Evolutionary conservation across 2,113 vertebrate species (phyloP), one percentile per base, ranked within the genome.

Genomic region (Centrocercus urophasianus): DNA sequence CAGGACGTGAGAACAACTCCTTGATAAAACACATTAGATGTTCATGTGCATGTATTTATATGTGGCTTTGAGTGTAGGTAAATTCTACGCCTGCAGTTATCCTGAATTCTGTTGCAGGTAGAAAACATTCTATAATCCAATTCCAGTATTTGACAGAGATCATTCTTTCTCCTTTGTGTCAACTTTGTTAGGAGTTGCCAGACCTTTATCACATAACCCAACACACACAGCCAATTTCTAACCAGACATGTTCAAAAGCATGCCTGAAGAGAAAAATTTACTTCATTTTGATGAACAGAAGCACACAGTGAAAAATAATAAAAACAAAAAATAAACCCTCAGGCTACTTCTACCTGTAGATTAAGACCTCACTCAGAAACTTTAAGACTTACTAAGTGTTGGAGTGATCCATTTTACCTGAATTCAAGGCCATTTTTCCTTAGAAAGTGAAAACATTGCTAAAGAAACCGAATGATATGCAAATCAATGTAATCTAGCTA

Each of bases 401-500:
- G 45, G 45, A 47, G 45, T 47, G 45, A 47, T 47, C 45, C 45
- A 47, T 47, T 47, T 83, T 85, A 12, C 24, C 56, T 75, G 30
- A 76, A 91, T 75, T 69, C 61, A 60, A 64, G 27, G 67, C 6
- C 13, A 57, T 89, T 89, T 85, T 57, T 65, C 19, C 85, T 87
- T 54, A 54, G 52, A 70, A 83, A 83, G 32, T 7, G 4, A 92
- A 77, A 32, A 43, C 11, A 54, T 15, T 76, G 45, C 48, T 63
- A 80, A 69, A 83, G 59, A 89, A 88, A 59, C 3, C 30, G 66
- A 88, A 88, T 38, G 20, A 52, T n/a, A 48, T 1, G n/a, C 75
- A 89, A 84, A 82, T 30, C 71, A 93, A 87, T 82, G 66, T 22
- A 54, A 89, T n/a, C 81, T 61, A 75, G 42, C 81, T 89, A 59